Conservation (phyloP, 2,888 invertebrate species). For the Meghimatium bilineatum region DNA sequence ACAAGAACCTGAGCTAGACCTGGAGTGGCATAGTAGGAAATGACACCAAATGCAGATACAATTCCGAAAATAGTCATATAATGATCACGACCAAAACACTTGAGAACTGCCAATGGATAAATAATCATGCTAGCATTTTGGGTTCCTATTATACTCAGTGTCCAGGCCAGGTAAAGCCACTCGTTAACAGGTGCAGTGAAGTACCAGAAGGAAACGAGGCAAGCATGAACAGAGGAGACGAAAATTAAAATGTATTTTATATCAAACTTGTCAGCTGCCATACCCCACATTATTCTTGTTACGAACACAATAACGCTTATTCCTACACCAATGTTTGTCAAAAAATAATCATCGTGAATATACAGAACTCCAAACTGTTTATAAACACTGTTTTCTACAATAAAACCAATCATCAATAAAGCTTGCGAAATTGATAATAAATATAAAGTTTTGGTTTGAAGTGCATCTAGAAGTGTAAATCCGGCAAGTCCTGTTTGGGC, state of each 20-base stretch:
- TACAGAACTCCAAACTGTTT: conserved; percentile 35
- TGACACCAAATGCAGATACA: neutral
- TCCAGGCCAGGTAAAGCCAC: conserved; percentile 25
- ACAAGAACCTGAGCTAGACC: neutral
- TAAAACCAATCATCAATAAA: no score
- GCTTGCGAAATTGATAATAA: neutral
- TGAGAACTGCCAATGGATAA: neutral
- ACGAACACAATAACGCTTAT: neutral
- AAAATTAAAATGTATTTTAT: neutral
- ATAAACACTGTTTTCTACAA: no score
- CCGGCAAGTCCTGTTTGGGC: no score
- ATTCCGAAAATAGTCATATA: conserved; percentile 22
- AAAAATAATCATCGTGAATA: conserved; percentile 27
- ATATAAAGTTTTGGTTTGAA: neutral
- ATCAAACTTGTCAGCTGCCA: neutral
- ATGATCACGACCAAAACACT: neutral
- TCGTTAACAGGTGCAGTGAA: conserved; percentile 7
- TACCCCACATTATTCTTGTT: neutral
- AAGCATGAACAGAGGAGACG: neutral
- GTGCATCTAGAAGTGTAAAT: neutral
- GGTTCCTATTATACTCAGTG: neutral
- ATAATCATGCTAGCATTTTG: neutral
- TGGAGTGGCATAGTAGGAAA: neutral
- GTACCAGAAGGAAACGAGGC: conserved; percentile 12
- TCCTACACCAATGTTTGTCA: no score